Evolutionary conservation across 2,888 invertebrate genomes (phyloP).

Genomic region (Elegia similella): DNA sequence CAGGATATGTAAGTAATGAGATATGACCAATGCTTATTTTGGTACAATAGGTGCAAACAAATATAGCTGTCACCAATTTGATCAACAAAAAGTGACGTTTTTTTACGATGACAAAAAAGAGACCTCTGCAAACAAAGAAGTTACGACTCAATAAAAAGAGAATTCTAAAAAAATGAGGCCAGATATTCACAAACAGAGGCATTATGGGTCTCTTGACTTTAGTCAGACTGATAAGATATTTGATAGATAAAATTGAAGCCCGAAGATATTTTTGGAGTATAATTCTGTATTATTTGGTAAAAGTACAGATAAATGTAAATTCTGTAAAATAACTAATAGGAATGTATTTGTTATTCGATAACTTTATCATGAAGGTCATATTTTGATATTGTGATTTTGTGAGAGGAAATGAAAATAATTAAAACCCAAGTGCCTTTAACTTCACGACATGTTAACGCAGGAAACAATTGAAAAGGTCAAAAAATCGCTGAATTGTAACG

Average conservation of each 20-base stretch:
- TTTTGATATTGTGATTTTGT: too few relatives aligned
- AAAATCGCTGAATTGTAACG: constrained; percentile 1
- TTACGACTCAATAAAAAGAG: neutral
- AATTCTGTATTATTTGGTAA: too few relatives aligned
- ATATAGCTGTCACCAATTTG: neutral
- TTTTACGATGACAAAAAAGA: neutral
- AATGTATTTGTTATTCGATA: too few relatives aligned
- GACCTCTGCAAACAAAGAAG: neutral
- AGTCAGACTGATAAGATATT: neutral
- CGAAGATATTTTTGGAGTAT: neutral
- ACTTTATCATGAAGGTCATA: too few relatives aligned
- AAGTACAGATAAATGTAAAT: too few relatives aligned
- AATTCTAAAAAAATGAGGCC: neutral
- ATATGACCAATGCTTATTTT: too few relatives aligned
- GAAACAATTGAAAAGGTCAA: neutral
- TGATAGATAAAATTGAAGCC: neutral
- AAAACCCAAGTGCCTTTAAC: neutral
- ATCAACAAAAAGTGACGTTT: neutral
- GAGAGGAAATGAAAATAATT: too few relatives aligned
- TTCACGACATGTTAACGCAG: neutral
- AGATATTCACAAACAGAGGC: neutral
- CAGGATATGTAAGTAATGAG: too few relatives aligned
- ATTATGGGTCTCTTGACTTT: neutral
- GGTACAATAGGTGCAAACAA: neutral
- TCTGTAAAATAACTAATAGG: too few relatives aligned